Conservation (phyloP, 2,888 invertebrate genomes). For the Meta bourneti region DNA sequence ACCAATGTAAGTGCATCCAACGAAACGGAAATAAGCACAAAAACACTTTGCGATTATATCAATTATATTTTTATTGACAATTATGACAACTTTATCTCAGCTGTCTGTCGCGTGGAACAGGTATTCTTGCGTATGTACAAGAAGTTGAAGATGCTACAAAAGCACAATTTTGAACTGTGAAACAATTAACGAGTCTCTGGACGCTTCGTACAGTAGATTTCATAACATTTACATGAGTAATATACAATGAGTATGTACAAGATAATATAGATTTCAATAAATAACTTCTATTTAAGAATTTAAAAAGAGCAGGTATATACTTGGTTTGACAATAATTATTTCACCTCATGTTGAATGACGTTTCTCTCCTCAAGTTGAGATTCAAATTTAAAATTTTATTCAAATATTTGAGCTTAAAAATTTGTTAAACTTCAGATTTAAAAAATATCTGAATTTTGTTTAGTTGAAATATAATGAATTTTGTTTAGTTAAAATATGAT, state of each 20-base stretch:
- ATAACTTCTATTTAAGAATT: slow-evolving; percentile 20
- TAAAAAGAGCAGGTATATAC: neutral
- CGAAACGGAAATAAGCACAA: neutral
- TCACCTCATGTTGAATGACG: too few species aligned
- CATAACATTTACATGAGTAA: slow-evolving; percentile 55
- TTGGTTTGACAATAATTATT: neutral
- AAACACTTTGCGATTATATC: slow-evolving; percentile 26
- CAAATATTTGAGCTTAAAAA: too few species aligned
- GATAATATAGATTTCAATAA: slow-evolving; percentile 26
- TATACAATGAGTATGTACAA: slow-evolving; percentile 73
- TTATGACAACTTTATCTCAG: slow-evolving; percentile 10
- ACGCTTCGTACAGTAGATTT: slow-evolving; percentile 55
- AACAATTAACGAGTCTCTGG: slow-evolving; percentile 53
- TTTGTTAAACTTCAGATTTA: too few species aligned
- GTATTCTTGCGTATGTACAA: slow-evolving; percentile 48
- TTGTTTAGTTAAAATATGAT: too few species aligned
- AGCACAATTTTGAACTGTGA: slow-evolving; percentile 32
- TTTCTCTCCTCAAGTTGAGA: too few species aligned
- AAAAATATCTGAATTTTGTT: too few species aligned
- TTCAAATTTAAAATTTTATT: too few species aligned
- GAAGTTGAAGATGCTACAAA: slow-evolving; percentile 42
- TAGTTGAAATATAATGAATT: too few species aligned
- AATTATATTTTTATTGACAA: slow-evolving; percentile 69
- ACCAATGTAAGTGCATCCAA: neutral
- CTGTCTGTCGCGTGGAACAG: neutral